phyloP scores from a whole-genome alignment of 2,113 vertebrate species.

The Pleuronectes platessa region DNA sequence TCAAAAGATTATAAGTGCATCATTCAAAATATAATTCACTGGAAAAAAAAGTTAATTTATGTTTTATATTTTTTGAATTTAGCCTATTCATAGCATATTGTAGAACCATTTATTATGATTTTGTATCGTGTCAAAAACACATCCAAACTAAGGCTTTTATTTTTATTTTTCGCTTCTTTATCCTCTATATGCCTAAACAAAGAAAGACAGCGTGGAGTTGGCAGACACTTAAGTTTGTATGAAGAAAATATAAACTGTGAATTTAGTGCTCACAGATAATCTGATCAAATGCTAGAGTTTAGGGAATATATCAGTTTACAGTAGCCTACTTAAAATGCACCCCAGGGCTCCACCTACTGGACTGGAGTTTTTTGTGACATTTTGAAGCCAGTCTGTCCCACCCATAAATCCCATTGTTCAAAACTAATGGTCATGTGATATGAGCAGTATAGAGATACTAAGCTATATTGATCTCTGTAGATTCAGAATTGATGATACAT shows the following conservation, averaged over 20 bases:
- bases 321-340: constrained; percentile 23
- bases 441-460: constrained; percentile 4
- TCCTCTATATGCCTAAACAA: background rate
- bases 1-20: background rate
- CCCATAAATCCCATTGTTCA: constrained; percentile 8
- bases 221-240: too few relatives aligned
- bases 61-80: background rate
- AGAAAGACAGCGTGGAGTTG: background rate
- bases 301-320: background rate
- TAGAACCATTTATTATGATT: too few relatives aligned
- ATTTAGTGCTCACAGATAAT: constrained; percentile 3
- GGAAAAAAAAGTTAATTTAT: background rate
- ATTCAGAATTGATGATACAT: too few relatives aligned
- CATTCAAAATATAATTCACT: background rate
- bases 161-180: background rate
- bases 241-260: background rate
- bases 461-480: background rate
- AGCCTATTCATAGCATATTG: background rate
- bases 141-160: background rate
- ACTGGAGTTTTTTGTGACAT: constrained; percentile 21
- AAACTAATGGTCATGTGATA: constrained; percentile 5
- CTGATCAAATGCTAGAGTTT: background rate
- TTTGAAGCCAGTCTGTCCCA: background rate
- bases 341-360: constrained; percentile 67
- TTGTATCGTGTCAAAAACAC: background rate